These are phyloP conservation scores for Nipponia nippon DNA, from an alignment of 2,113 vertebrate genomes.

Conservation along the genomic window DNA sequence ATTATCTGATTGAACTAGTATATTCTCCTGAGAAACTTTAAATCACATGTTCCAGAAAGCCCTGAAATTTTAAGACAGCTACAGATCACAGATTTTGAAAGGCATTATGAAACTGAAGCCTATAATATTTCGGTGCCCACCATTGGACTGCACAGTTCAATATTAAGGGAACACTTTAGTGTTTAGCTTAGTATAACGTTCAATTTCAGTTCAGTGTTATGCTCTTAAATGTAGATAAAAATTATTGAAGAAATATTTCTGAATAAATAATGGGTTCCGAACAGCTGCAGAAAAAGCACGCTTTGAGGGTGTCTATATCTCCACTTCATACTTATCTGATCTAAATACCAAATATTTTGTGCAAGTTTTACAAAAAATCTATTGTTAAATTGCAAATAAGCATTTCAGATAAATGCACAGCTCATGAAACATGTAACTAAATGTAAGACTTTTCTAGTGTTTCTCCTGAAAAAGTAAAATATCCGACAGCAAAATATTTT, in stretches of 20 bases:
- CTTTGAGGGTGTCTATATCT: neutral
- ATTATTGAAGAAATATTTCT: neutral
- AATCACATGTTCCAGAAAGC: neutral
- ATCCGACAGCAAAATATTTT: neutral
- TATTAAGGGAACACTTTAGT: neutral
- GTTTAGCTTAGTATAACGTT: neutral
- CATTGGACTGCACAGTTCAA: neutral
- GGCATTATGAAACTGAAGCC: neutral
- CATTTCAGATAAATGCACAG: neutral
- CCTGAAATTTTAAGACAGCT: neutral
- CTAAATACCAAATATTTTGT: neutral
- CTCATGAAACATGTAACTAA: neutral
- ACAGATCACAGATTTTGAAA: constrained; percentile 9
- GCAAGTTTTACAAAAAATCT: neutral
- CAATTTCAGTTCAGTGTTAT: neutral
- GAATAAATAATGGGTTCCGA: neutral
- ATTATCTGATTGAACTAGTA: constrained; percentile 8
- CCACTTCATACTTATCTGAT: neutral
- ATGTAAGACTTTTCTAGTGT: neutral
- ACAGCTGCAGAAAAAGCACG: accelerated
- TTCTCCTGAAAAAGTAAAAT: neutral
- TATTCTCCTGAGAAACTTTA: neutral
- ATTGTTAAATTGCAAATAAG: neutral
- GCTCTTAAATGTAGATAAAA: neutral
- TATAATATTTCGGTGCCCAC: neutral